A percentile compares a stretch with the other conserved stretches of the same genome.
phyloP scores from a whole-genome alignment of 2,113 vertebrate species.

The Arenaria interpres region DNA sequence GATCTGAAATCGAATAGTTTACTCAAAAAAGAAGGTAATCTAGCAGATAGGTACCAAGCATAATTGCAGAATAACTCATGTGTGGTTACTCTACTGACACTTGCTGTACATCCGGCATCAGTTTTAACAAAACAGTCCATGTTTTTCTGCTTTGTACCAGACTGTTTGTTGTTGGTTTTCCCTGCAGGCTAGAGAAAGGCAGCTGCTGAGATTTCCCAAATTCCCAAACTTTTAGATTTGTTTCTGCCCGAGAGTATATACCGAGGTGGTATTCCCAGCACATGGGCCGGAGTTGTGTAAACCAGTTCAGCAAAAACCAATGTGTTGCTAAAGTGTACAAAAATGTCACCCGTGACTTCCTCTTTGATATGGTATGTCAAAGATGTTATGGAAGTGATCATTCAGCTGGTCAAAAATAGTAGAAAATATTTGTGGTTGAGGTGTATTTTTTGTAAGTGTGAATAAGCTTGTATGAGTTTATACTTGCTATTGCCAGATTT shows the following conservation, averaged over 20 bases:
- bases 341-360: background rate
- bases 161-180: background rate
- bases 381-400: background rate
- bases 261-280: background rate
- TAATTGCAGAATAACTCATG: background rate
- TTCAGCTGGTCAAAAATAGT: background rate
- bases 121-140: background rate
- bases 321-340: background rate
- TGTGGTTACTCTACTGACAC: accelerated
- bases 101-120: background rate
- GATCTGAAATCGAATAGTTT: background rate
- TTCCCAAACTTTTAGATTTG: background rate
- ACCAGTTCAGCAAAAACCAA: background rate
- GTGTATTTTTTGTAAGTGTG: background rate
- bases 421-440: background rate
- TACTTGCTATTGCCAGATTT: background rate
- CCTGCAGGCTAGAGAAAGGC: background rate
- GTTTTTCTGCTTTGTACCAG: background rate
- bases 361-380: background rate
- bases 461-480: background rate
- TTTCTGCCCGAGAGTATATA: background rate
- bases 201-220: background rate
- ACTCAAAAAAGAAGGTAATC: background rate
- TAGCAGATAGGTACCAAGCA: accelerated
- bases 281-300: background rate